These are phyloP conservation scores for Clarias batrachus DNA, from an alignment of 2,113 vertebrate species.

Conservation along the genomic window DNA sequence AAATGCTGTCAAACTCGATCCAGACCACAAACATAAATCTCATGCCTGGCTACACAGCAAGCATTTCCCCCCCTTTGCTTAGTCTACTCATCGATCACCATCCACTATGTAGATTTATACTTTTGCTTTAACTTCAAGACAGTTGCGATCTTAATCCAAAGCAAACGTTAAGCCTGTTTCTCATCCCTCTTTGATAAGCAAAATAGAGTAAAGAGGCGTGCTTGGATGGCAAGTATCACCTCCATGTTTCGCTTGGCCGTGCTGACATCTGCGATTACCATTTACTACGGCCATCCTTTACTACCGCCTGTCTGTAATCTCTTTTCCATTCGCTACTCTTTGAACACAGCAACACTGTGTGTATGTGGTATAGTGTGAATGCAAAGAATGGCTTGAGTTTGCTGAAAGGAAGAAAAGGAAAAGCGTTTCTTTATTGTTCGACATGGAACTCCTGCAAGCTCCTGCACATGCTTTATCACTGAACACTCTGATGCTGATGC, in stretches of 20 bases:
- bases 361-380: slow-evolving; percentile 11
- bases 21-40: slow-evolving; percentile 34
- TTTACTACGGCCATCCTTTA: slow-evolving; percentile 18
- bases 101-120: background rate
- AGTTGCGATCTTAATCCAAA: slow-evolving; percentile 40
- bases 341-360: background rate
- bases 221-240: background rate
- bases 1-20: slow-evolving; percentile 10
- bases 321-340: slow-evolving; percentile 37
- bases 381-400: slow-evolving; percentile 10
- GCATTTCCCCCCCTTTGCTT: background rate
- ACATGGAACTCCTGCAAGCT: background rate
- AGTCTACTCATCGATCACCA: background rate
- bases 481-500: background rate
- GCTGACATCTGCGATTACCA: slow-evolving; percentile 50
- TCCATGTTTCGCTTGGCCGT: slow-evolving; percentile 23
- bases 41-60: background rate
- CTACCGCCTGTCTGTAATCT: slow-evolving; percentile 35
- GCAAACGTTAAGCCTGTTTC: slow-evolving; percentile 34
- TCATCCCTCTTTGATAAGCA: slow-evolving; percentile 34
- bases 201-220: background rate
- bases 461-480: background rate
- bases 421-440: background rate
- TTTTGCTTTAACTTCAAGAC: background rate
- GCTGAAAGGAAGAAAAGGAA: background rate